phyloP scores from a whole-genome alignment of 2,888 invertebrate species.

The Drosophila kuntzei region DNA sequence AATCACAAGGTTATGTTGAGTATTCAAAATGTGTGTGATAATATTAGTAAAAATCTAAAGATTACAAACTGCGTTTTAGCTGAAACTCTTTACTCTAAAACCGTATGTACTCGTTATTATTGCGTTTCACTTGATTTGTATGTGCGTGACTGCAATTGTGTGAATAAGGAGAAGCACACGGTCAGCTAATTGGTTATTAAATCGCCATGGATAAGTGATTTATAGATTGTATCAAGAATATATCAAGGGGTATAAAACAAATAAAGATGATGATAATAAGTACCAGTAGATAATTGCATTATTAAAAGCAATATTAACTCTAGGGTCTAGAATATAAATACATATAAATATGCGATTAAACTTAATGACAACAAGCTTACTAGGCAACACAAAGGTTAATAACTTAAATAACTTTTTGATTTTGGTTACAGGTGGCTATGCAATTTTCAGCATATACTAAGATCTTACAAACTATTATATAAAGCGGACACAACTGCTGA shows the following conservation, averaged over 20 bases:
- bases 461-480: no score
- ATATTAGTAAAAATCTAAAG: neutral
- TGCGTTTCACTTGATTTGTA: slow-evolving; percentile 27
- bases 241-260: neutral
- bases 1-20: neutral
- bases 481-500: no score
- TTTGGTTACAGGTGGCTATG: no score
- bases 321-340: slow-evolving; percentile 8
- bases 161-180: slow-evolving; percentile 21
- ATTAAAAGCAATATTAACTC: slow-evolving; percentile 6
- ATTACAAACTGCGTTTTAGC: neutral
- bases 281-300: slow-evolving; percentile 15
- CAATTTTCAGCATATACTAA: no score
- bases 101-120: slow-evolving; percentile 8
- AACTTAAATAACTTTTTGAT: no score
- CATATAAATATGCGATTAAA: neutral
- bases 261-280: slow-evolving; percentile 13
- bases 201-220: slow-evolving; percentile 42
- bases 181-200: slow-evolving; percentile 46
- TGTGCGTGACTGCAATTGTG: slow-evolving; percentile 49
- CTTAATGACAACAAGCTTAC: neutral
- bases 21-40: neutral
- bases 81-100: neutral
- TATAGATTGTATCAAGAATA: slow-evolving; percentile 9
- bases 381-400: no score